A percentile compares a stretch with the other conserved stretches of the same genome.
Conservation (phyloP, 2,888 invertebrate species). For the Trachelus iudaicus region DNA sequence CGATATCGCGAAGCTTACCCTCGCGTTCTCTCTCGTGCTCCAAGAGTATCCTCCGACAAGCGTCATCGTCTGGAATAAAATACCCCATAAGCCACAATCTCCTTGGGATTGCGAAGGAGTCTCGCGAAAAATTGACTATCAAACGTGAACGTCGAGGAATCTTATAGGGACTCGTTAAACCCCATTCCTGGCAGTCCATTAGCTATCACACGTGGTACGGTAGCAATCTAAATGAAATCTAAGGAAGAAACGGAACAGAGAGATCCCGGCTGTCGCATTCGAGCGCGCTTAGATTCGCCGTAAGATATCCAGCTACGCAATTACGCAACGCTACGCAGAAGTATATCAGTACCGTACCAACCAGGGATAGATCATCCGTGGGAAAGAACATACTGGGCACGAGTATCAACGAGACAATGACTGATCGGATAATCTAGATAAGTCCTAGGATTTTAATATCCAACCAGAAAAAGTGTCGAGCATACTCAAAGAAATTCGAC, state of each 20-base stretch:
- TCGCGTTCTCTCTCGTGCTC: slow-evolving; percentile 71
- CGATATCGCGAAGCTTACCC: slow-evolving; percentile 84
- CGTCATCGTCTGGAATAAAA: slow-evolving; percentile 53
- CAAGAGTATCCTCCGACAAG: slow-evolving; percentile 66
- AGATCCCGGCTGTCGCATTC: slow-evolving; percentile 12
- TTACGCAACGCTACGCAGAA: slow-evolving; percentile 31
- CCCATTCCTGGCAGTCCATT: not conserved
- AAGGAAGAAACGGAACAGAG: slow-evolving; percentile 27
- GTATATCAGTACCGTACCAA: not conserved
- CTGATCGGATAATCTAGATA: not conserved
- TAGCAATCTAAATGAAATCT: slow-evolving; percentile 35
- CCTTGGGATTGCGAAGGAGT: not conserved
- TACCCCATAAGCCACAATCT: not conserved
- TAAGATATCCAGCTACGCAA: slow-evolving; percentile 40
- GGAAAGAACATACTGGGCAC: not conserved
- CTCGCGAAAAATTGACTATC: not conserved
- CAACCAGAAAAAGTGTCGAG: not conserved
- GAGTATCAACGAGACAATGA: not conserved
- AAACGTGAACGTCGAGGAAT: not conserved
- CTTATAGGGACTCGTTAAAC: not conserved
- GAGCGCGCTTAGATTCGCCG: slow-evolving; percentile 31
- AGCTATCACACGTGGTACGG: not conserved
- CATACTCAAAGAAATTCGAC: not conserved
- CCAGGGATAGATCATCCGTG: not conserved
- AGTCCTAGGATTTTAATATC: not conserved